phyloP scores from a whole-genome alignment of 2,797 vertebrate genomes.

The Thunnus albacares region DNA sequence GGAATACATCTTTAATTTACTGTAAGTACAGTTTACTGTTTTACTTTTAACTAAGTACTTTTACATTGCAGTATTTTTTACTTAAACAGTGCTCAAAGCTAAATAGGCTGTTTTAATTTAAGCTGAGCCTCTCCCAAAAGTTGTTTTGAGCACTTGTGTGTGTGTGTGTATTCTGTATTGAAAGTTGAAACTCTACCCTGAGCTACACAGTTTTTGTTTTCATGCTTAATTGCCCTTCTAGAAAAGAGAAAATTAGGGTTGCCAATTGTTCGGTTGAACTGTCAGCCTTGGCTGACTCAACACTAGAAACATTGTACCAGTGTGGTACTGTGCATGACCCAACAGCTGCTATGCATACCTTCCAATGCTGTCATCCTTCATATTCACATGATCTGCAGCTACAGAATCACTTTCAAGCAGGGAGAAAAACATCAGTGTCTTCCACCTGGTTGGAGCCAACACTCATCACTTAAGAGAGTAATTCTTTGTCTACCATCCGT shows the following conservation, averaged over 20 bases:
- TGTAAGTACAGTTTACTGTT: neutral
- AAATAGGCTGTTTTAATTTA: neutral
- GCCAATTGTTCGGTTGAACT: conserved; percentile 12
- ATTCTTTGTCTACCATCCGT: conserved; percentile 61
- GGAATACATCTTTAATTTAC: neutral
- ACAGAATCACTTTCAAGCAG: conserved; percentile 26
- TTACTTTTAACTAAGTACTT: neutral
- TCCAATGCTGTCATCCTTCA: conserved; percentile 62
- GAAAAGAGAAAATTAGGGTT: conserved; percentile 8
- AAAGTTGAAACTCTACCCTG: neutral
- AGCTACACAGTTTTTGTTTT: neutral
- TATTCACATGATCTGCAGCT: conserved; percentile 12
- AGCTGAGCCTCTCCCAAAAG: neutral
- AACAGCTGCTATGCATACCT: conserved; percentile 73
- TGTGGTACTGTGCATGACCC: conserved; percentile 52
- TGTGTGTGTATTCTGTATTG: neutral
- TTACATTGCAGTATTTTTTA: neutral
- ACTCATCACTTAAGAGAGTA: conserved; percentile 51
- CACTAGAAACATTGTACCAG: conserved; percentile 25
- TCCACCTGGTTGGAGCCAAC: conserved; percentile 52
- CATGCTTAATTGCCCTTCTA: conserved; percentile 6
- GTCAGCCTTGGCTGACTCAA: conserved; percentile 33
- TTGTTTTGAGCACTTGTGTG: neutral
- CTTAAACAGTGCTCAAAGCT: neutral
- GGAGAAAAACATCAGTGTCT: conserved; percentile 49